Conservation (phyloP, 2,888 invertebrate genomes). For the Mellilla xanthometata region DNA sequence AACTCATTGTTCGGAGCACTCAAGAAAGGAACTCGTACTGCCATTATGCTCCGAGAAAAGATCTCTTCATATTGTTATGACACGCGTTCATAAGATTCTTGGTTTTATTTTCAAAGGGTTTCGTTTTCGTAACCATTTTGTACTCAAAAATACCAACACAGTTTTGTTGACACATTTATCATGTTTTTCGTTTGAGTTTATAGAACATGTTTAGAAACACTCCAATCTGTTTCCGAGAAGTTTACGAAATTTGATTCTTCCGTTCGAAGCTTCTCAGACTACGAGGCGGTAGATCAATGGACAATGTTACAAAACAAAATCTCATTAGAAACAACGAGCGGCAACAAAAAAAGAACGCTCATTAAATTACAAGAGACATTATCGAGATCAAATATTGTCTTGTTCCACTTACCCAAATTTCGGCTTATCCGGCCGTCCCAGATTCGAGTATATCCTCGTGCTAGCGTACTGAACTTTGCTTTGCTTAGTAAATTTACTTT, state of each 20-base stretch:
- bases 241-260: neutral
- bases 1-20: slow-evolving; percentile 46
- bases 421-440: slow-evolving; percentile 36
- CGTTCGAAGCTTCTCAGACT: neutral
- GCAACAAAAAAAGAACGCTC: slow-evolving; percentile 29
- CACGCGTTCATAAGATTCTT: slow-evolving; percentile 22
- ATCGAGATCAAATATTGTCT: slow-evolving; percentile 43
- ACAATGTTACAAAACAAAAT: slow-evolving; percentile 5
- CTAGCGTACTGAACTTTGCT: slow-evolving; percentile 17
- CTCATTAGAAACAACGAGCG: slow-evolving; percentile 23
- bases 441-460: slow-evolving; percentile 31
- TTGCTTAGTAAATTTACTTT: neutral
- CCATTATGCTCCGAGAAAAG: slow-evolving; percentile 43
- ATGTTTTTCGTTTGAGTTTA: no score
- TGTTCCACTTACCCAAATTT: slow-evolving; percentile 55
- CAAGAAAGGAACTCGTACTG: slow-evolving; percentile 34
- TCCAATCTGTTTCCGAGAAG: no score
- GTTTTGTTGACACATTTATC: no score
- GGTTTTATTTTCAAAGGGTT: slow-evolving; percentile 2
- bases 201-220: no score
- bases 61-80: slow-evolving; percentile 28
- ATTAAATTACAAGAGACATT: slow-evolving; percentile 36
- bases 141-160: neutral
- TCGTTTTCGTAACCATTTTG: no score
- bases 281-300: neutral